Percentiles rank a stretch among this genome's conserved stretches.
Evolutionary conservation across 2,888 invertebrate genomes (phyloP).

Genomic region (Liopterus haemorrhoidalis): DNA sequence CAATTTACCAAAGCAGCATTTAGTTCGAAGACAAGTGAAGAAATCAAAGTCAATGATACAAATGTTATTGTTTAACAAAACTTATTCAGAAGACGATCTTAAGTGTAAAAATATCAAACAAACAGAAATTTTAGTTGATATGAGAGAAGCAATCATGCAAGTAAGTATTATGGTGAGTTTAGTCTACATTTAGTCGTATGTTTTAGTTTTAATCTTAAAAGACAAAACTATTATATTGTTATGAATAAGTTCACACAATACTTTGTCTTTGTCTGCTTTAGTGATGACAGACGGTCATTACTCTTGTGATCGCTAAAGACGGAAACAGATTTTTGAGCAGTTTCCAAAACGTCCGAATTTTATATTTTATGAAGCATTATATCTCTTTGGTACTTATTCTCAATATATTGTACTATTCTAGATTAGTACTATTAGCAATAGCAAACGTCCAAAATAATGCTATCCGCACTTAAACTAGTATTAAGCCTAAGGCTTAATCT

Average conservation of each 20-base stretch:
- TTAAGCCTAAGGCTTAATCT: too few relatives aligned
- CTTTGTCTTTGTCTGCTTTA: conserved; percentile 2
- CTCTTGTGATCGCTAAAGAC: too few relatives aligned
- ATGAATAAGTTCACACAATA: not conserved
- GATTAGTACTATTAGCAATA: too few relatives aligned
- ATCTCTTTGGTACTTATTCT: too few relatives aligned
- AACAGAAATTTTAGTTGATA: conserved; percentile 96
- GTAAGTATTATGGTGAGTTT: conserved; percentile 43
- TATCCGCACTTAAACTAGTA: too few relatives aligned
- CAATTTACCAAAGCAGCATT: conserved; percentile 90
- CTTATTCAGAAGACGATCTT: conserved; percentile 70
- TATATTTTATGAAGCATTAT: too few relatives aligned
- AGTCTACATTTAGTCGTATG: not conserved
- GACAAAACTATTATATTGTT: too few relatives aligned
- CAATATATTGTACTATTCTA: too few relatives aligned
- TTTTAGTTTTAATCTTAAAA: not conserved
- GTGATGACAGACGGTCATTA: not conserved
- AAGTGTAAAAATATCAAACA: conserved; percentile 96
- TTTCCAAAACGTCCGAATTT: too few relatives aligned
- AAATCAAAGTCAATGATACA: conserved; percentile 87
- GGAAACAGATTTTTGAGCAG: too few relatives aligned
- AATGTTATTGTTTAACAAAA: conserved; percentile 78
- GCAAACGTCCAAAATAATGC: too few relatives aligned
- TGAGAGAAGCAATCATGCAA: conserved; percentile 91
- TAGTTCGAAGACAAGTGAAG: conserved; percentile 80